Percentiles rank a stretch among this genome's conserved stretches.
Evolutionary conservation across 1,140 invertebrate species (phyloP).

Genomic region (Drosophila pallidifrons): DNA sequence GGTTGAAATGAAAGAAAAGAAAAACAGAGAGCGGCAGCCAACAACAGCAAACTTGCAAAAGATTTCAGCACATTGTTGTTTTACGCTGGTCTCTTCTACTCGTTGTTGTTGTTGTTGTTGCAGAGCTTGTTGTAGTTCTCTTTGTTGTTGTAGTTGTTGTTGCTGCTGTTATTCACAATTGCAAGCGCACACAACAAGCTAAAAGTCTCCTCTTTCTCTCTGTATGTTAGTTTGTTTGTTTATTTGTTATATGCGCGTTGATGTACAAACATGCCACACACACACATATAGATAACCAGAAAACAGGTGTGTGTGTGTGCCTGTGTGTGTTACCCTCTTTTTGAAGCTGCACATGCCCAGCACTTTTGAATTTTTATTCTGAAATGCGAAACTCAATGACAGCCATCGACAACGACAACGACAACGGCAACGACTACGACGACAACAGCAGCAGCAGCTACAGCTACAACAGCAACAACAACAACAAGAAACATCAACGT

Average conservation of each 20-base stretch:
- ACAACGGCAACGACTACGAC: neutral
- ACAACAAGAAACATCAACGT: neutral
- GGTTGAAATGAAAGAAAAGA: constrained; percentile 44
- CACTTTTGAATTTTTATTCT: constrained; percentile 68
- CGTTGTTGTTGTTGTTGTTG: constrained; percentile 8
- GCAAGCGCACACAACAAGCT: constrained; percentile 60
- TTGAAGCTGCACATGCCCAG: constrained; percentile 46
- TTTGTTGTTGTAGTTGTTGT: constrained; percentile 39
- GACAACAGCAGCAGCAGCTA: constrained; percentile 20
- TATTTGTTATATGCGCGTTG: constrained; percentile 66
- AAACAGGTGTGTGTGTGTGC: constrained; percentile 32
- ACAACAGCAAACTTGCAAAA: constrained; percentile 52
- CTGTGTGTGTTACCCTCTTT: constrained; percentile 33
- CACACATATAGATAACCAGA: constrained; percentile 29
- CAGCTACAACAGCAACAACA: constrained; percentile 19
- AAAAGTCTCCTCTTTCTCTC: constrained; percentile 55
- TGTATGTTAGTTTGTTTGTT: constrained; percentile 52
- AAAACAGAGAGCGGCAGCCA: constrained; percentile 35
- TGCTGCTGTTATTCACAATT: constrained; percentile 62
- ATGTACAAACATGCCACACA: constrained; percentile 63
- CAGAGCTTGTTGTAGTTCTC: constrained; percentile 20
- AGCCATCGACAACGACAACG: constrained; percentile 59
- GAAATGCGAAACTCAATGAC: constrained; percentile 71
- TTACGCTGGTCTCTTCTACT: constrained; percentile 27
- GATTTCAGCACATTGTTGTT: constrained; percentile 67